Evolutionary conservation across 1,140 invertebrate genomes (phyloP).

Genomic region (Leucophenga varia): DNA sequence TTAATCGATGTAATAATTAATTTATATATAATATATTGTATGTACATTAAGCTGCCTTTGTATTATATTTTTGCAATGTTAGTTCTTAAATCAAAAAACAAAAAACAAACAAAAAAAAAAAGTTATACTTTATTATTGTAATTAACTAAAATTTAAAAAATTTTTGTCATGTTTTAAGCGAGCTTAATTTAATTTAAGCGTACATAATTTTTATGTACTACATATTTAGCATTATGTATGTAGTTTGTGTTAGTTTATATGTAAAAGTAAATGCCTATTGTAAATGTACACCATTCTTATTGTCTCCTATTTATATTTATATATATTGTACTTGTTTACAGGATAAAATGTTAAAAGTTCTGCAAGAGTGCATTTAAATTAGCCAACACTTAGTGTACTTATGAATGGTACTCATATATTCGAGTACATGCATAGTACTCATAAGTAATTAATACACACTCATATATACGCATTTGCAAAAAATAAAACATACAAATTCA

Average conservation of each 20-base stretch:
- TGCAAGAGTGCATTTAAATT: background rate
- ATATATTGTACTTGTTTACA: background rate
- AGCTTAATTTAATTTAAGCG: background rate
- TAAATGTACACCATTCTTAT: background rate
- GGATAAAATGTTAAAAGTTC: background rate
- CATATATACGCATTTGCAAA: background rate
- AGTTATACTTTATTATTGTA: constrained; percentile 8
- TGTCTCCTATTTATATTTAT: background rate
- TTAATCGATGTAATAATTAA: too few relatives aligned
- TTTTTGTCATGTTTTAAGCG: background rate
- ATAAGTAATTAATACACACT: too few relatives aligned
- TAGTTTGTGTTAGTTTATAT: background rate
- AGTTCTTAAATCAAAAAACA: constrained; percentile 1
- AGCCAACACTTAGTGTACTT: background rate
- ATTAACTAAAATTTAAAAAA: constrained; percentile 2
- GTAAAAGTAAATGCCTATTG: background rate
- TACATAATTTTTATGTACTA: constrained; percentile 1
- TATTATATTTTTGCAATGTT: constrained; percentile 41
- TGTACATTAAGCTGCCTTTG: constrained; percentile 40
- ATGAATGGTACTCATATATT: background rate
- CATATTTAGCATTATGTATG: background rate
- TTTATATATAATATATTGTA: constrained; percentile 13
- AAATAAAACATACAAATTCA: background rate
- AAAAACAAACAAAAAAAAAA: background rate
- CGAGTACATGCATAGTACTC: too few relatives aligned